Percentiles rank a stretch among this genome's conserved stretches.
phyloP scores from a whole-genome alignment of 2,888 invertebrate genomes.

The Dilophus febrilis region DNA sequence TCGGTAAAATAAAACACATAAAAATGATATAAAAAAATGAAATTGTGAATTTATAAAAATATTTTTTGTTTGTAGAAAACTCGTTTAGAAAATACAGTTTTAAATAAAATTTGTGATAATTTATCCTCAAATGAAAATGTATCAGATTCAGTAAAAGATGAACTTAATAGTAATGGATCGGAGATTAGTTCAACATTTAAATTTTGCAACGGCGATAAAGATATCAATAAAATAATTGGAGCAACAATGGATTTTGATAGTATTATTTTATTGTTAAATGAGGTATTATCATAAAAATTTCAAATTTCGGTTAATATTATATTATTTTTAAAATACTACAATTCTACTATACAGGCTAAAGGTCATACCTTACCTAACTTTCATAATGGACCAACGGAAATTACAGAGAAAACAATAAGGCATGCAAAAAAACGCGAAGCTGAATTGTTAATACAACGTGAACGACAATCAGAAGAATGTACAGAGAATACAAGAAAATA shows the following conservation, averaged over 20 bases:
- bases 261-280: constrained; percentile 12
- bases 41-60: too few relatives aligned
- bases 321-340: background rate
- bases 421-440: constrained; percentile 10
- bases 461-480: constrained; percentile 5
- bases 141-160: constrained; percentile 5
- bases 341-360: constrained; percentile 2
- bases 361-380: constrained; percentile 8
- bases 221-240: constrained; percentile 8
- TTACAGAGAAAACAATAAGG: constrained; percentile 8
- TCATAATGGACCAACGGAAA: constrained; percentile 10
- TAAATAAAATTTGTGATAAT: background rate
- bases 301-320: background rate
- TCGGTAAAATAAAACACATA: background rate
- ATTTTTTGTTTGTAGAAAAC: background rate
- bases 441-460: constrained; percentile 4
- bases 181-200: constrained; percentile 8
- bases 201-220: constrained; percentile 7
- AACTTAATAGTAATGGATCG: constrained; percentile 2
- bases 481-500: constrained; percentile 5
- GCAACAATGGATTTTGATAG: constrained; percentile 14
- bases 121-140: background rate
- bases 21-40: too few relatives aligned
- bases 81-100: background rate
- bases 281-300: constrained; percentile 7